Base-by-base conservation (phyloP, 2,888 invertebrate genomes). In the Drosophila testacea region DNA sequence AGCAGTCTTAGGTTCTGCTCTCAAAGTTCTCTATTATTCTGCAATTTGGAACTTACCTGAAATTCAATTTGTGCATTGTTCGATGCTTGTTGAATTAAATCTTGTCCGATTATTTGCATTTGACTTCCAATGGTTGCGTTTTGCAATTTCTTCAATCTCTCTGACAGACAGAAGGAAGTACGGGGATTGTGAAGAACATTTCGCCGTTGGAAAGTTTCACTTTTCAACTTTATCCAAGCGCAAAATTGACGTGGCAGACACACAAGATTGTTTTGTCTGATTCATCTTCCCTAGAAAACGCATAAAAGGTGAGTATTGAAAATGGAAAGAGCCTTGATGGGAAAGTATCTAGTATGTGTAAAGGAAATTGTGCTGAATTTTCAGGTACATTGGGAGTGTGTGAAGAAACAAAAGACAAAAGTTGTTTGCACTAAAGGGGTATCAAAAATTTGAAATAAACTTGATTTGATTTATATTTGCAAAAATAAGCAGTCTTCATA, bases 181-280 rank as follows among this genome's bases (percentile, higher is more conserved):
- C 30, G 9, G 13, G 36, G 34, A 27, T 11, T n/a, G 28, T 22
- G 9, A 16, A n/a, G 10, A n/a, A 5, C 16, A 47, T 6, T 38
- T 67, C 34, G 60, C 28, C 11, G 16, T 47, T 63, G 42, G n/a
- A 47, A 64, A 71, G 59, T 83, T 84, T 81, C 66, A 77, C 82
- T 82, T 84, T 81, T 84, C 75, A 82, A 82, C 79, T 81, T 79
- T 81, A 75, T 72, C 74, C 79, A 56, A 74, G 81, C 81, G 77
- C 51, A 69, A 82, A 82, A 83, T 84, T 77, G 61, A 81, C 66
- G 68, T 67, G 62, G 54, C 65, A 69, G 60, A 59, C 56, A 66
- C 30, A 50, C n/a, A 38, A 54, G 39, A 39, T 2, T n/a, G 46
- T 4, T n/a, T 7, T 27, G 7, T 7, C 27, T 34, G 46, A 16